phyloP scores from a whole-genome alignment of 2,797 vertebrate species.

The Notamacropus eugenii region DNA sequence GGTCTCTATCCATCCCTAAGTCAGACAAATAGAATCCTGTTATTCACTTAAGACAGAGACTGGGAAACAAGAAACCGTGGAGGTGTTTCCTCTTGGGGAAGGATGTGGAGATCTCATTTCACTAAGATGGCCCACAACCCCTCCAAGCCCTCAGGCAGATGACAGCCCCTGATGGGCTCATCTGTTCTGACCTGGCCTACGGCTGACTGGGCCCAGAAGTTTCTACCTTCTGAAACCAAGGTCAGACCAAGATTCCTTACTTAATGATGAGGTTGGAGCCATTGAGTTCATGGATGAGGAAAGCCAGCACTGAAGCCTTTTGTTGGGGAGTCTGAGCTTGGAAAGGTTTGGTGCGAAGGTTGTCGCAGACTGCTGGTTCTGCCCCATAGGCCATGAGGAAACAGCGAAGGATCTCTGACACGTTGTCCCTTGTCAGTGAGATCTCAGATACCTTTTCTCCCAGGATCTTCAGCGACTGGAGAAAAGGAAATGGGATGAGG shows the following conservation, averaged over 20 bases:
- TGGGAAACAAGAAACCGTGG: background rate
- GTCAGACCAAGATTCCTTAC: conserved; percentile 81
- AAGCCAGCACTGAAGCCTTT: conserved; percentile 93
- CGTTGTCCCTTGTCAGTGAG: conserved; percentile 91
- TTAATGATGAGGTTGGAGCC: conserved; percentile 92
- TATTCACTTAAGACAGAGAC: background rate
- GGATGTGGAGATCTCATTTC: background rate
- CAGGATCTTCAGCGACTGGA: conserved; percentile 95
- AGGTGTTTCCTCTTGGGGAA: background rate
- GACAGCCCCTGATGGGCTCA: background rate
- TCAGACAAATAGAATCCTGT: background rate
- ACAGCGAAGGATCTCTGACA: conserved; percentile 95
- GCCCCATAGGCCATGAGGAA: conserved; percentile 93
- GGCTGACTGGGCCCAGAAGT: background rate
- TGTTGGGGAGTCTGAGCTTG: conserved; percentile 92
- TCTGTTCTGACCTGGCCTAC: background rate
- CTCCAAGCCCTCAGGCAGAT: background rate
- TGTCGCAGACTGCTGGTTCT: conserved; percentile 90
- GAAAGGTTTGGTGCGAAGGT: conserved; percentile 93
- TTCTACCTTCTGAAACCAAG: background rate
- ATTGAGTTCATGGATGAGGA: conserved; percentile 95
- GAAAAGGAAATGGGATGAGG: background rate
- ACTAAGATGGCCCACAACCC: background rate
- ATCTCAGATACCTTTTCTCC: conserved; percentile 95
- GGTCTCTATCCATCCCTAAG: conserved; percentile 1